Base-by-base conservation (phyloP, 2,797 vertebrate genomes). In the Eospalax fontanierii region DNA sequence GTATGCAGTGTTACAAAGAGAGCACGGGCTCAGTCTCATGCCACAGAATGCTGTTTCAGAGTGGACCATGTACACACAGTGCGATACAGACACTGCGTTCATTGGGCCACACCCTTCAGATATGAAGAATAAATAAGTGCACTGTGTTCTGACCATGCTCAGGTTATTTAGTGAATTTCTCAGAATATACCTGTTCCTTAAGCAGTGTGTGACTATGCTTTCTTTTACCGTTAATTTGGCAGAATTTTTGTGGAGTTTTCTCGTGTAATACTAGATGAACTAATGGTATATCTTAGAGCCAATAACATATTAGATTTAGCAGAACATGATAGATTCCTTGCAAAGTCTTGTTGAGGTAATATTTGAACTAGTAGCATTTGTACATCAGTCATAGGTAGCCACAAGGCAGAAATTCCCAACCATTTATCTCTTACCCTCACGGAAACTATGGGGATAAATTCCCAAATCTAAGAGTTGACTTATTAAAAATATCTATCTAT, bases 281-380 rank as follows among this genome's bases (percentile, higher is more conserved):
- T 70, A 79, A 57, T 18, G 43, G 22, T 33, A 1, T 79, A 6
- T 63, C n/a, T 74, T 68, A 92, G 4, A 65, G 14, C 0, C 71
- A n/a, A 43, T 63, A 83, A 28, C 50, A 75, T 68, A 14, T 83
- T 76, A n/a, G 28, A 92, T 75, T 63, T 88, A 68, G 61, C 73
- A 35, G 30, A 82, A 59, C 10, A 33, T 28, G 3, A 3, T 46
- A 87, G 15, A 81, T 71, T 30, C 50, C 35, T 96, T 87, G 38
- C 30, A 59, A 87, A 91, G 35, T 70, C 70, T 63, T 50, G 38
- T 81, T 90, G 80, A 91, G 33, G 33, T 90, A 18, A 87, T 46
- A 75, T 90, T 73, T 73, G 15, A 87, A 90, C 54, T 66, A 73
- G 0, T 24, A 61, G 71, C 12, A 26, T 73, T 59, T 66, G 22